Conservation (phyloP, 2,113 vertebrate genomes). For the Castor canadensis region DNA sequence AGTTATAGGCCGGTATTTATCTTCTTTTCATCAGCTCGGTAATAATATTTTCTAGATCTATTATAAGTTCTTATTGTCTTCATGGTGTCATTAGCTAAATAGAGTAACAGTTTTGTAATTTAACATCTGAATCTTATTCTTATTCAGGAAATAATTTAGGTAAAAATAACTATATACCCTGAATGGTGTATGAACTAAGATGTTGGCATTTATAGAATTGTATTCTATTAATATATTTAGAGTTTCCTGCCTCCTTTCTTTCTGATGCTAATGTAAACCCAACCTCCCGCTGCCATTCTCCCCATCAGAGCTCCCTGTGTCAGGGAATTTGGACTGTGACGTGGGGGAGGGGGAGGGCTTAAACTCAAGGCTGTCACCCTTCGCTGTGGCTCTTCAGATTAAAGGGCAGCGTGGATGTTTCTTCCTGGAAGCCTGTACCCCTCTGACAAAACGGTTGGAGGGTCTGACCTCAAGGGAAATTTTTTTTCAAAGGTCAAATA, state of each 20-base stretch:
- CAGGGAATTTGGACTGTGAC: not conserved
- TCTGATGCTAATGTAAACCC: slow-evolving; percentile 44
- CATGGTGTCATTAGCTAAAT: slow-evolving; percentile 71
- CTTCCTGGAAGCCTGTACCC: not conserved
- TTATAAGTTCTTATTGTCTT: slow-evolving; percentile 70
- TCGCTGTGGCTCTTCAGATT: not conserved
- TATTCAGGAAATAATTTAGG: slow-evolving; percentile 73
- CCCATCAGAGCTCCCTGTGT: not conserved
- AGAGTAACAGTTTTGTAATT: slow-evolving; percentile 73
- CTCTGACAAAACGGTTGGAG: not conserved
- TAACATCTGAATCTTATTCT: slow-evolving; percentile 75
- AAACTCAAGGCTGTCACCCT: not conserved
- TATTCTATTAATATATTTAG: slow-evolving; percentile 67
- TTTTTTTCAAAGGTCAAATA: not conserved
- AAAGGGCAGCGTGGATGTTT: not conserved
- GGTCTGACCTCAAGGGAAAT: not conserved
- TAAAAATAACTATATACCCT: slow-evolving; percentile 71
- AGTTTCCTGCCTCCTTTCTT: slow-evolving; percentile 55
- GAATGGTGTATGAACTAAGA: slow-evolving; percentile 52
- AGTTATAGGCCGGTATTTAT: slow-evolving; percentile 61
- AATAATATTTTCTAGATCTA: slow-evolving; percentile 66
- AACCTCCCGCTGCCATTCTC: not conserved
- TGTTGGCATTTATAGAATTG: slow-evolving; percentile 57
- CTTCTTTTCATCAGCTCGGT: slow-evolving; percentile 53
- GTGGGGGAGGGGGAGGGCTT: not conserved